Evolutionary conservation across 2,888 invertebrate genomes (phyloP).

Genomic region (Cerastis rubricosa): DNA sequence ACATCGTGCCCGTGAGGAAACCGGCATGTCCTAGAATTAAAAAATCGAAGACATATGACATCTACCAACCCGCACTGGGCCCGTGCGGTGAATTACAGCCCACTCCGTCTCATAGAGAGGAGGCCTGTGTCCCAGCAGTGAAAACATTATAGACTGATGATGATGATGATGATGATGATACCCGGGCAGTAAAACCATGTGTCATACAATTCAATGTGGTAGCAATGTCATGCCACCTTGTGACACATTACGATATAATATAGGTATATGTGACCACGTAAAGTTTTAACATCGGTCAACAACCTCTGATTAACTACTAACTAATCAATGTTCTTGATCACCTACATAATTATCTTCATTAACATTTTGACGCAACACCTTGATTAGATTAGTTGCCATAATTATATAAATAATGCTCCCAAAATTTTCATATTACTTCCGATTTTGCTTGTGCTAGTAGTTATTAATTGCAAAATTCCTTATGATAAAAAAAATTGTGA

Average conservation of each 20-base stretch:
- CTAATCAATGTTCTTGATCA: conserved; percentile 28
- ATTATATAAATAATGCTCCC: conserved; percentile 40
- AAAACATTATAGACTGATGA: too few species aligned
- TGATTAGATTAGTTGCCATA: conserved; percentile 40
- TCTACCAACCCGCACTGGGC: too few species aligned
- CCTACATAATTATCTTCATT: conserved; percentile 8
- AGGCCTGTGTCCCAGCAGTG: too few species aligned
- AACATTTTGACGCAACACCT: background rate
- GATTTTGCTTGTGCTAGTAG: conserved; percentile 10
- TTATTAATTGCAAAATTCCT: background rate
- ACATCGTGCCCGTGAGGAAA: too few species aligned
- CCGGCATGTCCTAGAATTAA: too few species aligned
- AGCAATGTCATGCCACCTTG: background rate
- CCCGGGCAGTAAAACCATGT: background rate
- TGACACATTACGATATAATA: background rate
- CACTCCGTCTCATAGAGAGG: too few species aligned
- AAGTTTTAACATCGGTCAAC: conserved; percentile 27
- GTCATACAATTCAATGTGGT: background rate
- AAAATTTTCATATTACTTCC: background rate
- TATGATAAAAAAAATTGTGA: background rate
- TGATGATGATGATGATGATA: too few species aligned
- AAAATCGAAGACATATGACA: too few species aligned
- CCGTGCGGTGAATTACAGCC: too few species aligned
- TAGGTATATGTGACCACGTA: background rate
- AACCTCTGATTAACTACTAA: conserved; percentile 9